Conservation (phyloP, 2,797 vertebrate species). For the Carapus acus region DNA sequence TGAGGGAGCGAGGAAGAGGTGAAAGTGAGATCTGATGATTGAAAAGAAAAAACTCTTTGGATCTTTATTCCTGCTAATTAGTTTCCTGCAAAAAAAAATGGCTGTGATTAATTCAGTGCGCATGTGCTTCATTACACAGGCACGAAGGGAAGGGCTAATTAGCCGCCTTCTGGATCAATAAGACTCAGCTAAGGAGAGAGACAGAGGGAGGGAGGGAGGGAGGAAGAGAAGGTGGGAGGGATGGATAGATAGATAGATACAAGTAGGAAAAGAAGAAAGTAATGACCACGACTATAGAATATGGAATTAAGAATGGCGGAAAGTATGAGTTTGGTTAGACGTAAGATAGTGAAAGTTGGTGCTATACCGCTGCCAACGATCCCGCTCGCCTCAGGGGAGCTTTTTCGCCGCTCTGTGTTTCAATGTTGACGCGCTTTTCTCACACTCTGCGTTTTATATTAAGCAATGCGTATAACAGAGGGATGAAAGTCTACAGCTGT, state of each 20-base stretch:
- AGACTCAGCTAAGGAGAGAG: conserved; percentile 95
- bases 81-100: conserved; percentile 99
- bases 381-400: conserved; percentile 31
- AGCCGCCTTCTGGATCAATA: conserved; percentile 99
- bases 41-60: conserved; percentile 99
- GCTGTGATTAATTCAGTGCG: conserved; percentile 99
- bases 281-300: conserved; percentile 84
- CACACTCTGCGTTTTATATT: conserved; percentile 5
- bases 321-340: conserved; percentile 79
- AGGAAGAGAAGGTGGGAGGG: too few relatives aligned
- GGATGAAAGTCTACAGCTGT: conserved; percentile 14
- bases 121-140: conserved; percentile 99
- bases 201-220: conserved; percentile 50
- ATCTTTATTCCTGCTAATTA: conserved; percentile 99
- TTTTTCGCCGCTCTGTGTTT: conserved; percentile 38
- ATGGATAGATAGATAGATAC: conserved; percentile 78
- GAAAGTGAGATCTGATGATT: conserved; percentile 99
- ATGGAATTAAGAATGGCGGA: conserved; percentile 77
- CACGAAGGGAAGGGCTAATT: conserved; percentile 99
- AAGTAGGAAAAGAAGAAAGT: conserved; percentile 78
- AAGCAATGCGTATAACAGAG: neutral
- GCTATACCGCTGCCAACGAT: conserved; percentile 39
- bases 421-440: conserved; percentile 26
- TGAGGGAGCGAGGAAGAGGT: conserved; percentile 89
- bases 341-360: conserved; percentile 68